phyloP scores from a whole-genome alignment of 2,888 invertebrate genomes.

The Linnaemya vulpina region DNA sequence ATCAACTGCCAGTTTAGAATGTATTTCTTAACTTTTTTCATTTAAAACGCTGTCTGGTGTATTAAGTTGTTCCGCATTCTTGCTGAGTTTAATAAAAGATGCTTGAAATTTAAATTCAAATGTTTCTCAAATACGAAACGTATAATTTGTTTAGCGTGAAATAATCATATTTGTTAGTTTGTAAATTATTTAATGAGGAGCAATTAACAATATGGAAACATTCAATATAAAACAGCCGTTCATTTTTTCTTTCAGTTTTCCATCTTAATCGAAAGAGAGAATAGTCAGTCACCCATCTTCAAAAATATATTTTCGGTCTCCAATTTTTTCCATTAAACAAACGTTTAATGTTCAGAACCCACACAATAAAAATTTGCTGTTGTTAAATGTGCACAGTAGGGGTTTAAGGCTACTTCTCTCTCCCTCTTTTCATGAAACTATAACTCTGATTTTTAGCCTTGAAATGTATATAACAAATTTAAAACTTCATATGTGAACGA shows the following conservation, averaged over 20 bases:
- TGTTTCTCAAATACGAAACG: background rate
- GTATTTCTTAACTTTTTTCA: background rate
- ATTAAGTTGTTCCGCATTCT: conserved; percentile 47
- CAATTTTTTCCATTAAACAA: background rate
- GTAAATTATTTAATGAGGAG: background rate
- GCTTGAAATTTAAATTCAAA: background rate
- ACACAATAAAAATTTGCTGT: background rate
- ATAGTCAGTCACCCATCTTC: background rate
- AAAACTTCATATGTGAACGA: background rate
- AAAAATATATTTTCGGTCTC: too few species aligned
- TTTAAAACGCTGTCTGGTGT: conserved; percentile 32
- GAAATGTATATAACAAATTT: conserved; percentile 17
- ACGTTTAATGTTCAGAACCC: conserved; percentile 1
- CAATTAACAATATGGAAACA: background rate
- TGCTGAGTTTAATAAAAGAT: conserved; percentile 6
- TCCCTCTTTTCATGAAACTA: conserved; percentile 29
- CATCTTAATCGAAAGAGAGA: background rate
- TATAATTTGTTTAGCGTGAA: background rate
- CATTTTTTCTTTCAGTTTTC: background rate
- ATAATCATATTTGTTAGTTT: background rate
- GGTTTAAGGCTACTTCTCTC: conserved; percentile 12
- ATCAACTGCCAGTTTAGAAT: conserved; percentile 2
- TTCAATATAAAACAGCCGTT: background rate
- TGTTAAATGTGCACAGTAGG: conserved; percentile 2
- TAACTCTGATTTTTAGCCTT: conserved; percentile 27